A percentile compares a stretch with the other conserved stretches of the same genome.
Evolutionary conservation across 2,888 invertebrate species (phyloP).

Genomic region (Nemoura dubitans): DNA sequence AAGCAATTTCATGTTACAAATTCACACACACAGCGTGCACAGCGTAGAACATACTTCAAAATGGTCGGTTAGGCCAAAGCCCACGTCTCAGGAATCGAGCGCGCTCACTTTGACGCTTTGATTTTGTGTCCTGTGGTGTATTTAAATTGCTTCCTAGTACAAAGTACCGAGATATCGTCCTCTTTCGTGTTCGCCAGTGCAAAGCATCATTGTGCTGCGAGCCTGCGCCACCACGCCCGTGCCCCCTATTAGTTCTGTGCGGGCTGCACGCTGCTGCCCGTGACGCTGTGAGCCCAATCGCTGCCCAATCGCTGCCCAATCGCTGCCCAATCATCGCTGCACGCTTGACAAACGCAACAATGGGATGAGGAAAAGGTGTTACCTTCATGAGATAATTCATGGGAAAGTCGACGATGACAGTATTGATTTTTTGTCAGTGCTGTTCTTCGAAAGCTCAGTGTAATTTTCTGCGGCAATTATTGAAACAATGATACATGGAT

Average conservation of each 20-base stretch:
- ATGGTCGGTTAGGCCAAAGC: not conserved
- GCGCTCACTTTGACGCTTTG: not conserved
- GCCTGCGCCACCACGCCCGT: not conserved
- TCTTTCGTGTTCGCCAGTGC: not conserved
- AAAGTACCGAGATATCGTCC: not conserved
- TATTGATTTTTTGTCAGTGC: not conserved
- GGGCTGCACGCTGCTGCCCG: not conserved
- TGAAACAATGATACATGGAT: not conserved
- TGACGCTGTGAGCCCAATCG: not conserved
- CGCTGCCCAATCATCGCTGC: conserved; percentile 1
- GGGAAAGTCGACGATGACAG: not conserved
- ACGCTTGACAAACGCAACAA: conserved; percentile 1
- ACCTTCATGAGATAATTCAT: not conserved
- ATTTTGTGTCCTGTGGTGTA: not conserved
- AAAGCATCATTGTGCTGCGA: not conserved
- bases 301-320: not conserved
- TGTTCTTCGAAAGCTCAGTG: not conserved
- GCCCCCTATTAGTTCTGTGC: not conserved
- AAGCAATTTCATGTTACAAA: not conserved
- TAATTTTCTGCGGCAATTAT: not conserved
- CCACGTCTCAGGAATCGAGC: not conserved
- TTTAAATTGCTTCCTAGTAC: not conserved
- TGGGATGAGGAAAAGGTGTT: not conserved
- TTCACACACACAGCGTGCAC: not conserved
- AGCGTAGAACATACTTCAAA: not conserved